Evolutionary conservation across 2,888 invertebrate species (phyloP).

Genomic region (Pachliopta kotzebuea): DNA sequence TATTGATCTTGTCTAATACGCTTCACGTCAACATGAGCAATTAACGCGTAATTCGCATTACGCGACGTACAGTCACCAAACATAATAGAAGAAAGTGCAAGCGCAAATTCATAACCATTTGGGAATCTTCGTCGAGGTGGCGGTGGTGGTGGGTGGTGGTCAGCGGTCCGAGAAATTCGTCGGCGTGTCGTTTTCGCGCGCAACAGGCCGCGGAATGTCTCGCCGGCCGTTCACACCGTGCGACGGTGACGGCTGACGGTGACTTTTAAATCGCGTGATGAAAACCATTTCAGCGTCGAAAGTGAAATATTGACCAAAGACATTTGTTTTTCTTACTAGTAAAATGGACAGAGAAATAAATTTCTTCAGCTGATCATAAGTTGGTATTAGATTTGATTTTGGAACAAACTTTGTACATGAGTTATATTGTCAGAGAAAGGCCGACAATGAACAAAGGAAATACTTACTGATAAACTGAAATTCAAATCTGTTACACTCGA

Average conservation of each 20-base stretch:
- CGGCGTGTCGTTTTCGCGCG: slow-evolving; percentile 48
- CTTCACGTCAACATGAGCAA: too few species aligned
- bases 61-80: background rate
- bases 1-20: too few species aligned
- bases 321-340: too few species aligned
- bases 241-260: slow-evolving; percentile 19
- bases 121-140: background rate
- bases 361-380: too few species aligned
- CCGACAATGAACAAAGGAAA: too few species aligned
- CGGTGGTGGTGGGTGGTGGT: background rate
- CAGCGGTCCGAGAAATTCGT: slow-evolving; percentile 17
- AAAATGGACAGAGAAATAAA: too few species aligned
- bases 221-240: slow-evolving; percentile 36
- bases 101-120: slow-evolving; percentile 6
- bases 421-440: too few species aligned
- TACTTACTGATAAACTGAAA: too few species aligned
- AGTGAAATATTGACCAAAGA: slow-evolving; percentile 17
- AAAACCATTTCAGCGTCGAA: slow-evolving; percentile 27
- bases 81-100: background rate
- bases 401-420: too few species aligned
- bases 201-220: slow-evolving; percentile 51
- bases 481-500: too few species aligned
- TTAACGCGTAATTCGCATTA: too few species aligned
- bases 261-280: slow-evolving; percentile 31
- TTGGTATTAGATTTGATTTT: too few species aligned